phyloP scores from a whole-genome alignment of 1,140 invertebrate species.

The Telenomus remus region DNA sequence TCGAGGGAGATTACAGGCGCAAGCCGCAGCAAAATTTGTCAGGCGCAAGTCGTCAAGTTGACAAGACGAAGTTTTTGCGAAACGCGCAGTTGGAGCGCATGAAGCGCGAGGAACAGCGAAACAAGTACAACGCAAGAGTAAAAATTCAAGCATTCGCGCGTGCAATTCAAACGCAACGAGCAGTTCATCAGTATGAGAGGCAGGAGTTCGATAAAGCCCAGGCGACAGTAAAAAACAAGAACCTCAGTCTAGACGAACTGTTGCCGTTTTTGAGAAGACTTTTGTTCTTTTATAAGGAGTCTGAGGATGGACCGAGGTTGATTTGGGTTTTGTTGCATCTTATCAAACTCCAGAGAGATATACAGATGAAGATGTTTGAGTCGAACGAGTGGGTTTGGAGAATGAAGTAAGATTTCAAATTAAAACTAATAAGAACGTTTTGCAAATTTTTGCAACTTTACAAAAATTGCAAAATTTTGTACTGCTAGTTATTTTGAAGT shows the following conservation, averaged over 20 bases:
- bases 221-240: constrained; percentile 70
- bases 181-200: constrained; percentile 80
- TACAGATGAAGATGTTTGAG: constrained; percentile 74
- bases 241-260: constrained; percentile 76
- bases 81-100: constrained; percentile 88
- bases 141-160: constrained; percentile 88
- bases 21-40: constrained; percentile 92
- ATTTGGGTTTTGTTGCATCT: constrained; percentile 78
- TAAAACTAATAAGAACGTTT: not conserved
- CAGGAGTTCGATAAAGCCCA: constrained; percentile 81
- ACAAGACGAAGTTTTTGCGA: constrained; percentile 84
- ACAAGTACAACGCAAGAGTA: constrained; percentile 81
- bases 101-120: constrained; percentile 87
- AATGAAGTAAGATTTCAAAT: constrained; percentile 78
- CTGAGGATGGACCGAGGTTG: constrained; percentile 82
- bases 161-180: constrained; percentile 83
- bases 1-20: constrained; percentile 93
- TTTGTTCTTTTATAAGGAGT: constrained; percentile 85
- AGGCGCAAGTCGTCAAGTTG: constrained; percentile 87
- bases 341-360: constrained; percentile 77
- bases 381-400: constrained; percentile 79
- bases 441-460: too few relatives aligned
- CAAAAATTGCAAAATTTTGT: too few relatives aligned
- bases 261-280: constrained; percentile 78
- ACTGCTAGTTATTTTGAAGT: too few relatives aligned